These are phyloP conservation scores for Micronycteris hirsuta DNA, from an alignment of 2,113 vertebrate species.

Conservation along the genomic window DNA sequence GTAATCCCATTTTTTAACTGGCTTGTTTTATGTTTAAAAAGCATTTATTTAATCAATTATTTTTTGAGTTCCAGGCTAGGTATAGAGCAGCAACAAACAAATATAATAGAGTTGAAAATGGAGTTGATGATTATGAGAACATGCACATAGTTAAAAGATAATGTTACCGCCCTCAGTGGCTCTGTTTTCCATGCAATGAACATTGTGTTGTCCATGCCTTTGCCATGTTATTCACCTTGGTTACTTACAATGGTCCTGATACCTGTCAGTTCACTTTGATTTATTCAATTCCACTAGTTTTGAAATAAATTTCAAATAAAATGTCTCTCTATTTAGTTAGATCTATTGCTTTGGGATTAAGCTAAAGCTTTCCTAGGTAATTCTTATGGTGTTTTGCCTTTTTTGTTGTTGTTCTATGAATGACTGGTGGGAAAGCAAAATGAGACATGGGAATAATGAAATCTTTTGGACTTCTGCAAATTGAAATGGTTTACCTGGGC, in stretches of 20 bases:
- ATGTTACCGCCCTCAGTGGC: neutral
- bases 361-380: neutral
- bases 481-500: neutral
- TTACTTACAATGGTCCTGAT: neutral
- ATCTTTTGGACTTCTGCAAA: neutral
- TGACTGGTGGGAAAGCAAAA: neutral
- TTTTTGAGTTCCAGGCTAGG: neutral
- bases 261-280: neutral
- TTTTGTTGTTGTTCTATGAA: neutral
- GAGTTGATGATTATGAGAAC: neutral
- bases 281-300: neutral
- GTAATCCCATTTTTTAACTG: neutral
- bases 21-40: neutral
- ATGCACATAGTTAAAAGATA: neutral
- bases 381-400: neutral
- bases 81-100: neutral
- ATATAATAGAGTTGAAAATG: neutral
- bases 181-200: neutral
- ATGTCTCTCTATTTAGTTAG: neutral
- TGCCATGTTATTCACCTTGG: neutral
- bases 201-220: neutral
- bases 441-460: neutral
- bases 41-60: neutral
- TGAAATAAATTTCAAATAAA: conserved; percentile 8
- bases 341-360: neutral